Base-by-base conservation (phyloP, 2,888 invertebrate genomes). In the Synergus laeviventris region DNA sequence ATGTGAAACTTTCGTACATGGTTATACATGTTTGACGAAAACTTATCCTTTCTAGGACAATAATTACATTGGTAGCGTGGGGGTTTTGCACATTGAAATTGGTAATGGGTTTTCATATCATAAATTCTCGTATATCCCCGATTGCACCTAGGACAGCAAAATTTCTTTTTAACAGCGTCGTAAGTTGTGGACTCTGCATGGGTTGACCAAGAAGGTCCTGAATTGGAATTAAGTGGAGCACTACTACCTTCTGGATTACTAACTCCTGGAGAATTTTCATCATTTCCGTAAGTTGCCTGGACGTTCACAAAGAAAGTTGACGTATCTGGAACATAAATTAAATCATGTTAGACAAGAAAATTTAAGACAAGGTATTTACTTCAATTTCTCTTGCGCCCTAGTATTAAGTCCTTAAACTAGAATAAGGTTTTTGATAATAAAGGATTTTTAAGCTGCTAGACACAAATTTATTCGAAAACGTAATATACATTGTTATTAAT, bases 51-150 rank as follows among this genome's bases (percentile, higher is more conserved):
- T 74, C 89, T 89, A 11, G 84, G 80, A 79, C 91, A 91, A 74
- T 90, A 89, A 1, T 89, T 88, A 73, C 91, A 92, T 61, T 88
- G 86, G 74, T 91, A 91, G 8, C 90, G 87, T n/a, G 91, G 91
- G 60, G 89, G 88, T 70, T 90, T 90, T 38, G 91, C 91, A 79
- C 91, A 91, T 78, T 91, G 91, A 66, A 90, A 90, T 31, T 90
- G 90, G 62, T 88, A 87, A 79, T 92, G 91, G 1, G 89, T 87
- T 76, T 87, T 88, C 85, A 91, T 84, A 75, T 89, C 89, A 18
- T 86, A 83, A 0, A 85, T 75, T 18, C 87, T 78, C 0, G 83
- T 80, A 76, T 86, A 87, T 21, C 83, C 82, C 24, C 83, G 83
- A 31, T 81, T 79, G 75, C 87, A 87, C 0, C 76, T 84, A 11